These are phyloP conservation scores for Manduca sexta DNA, from an alignment of 1,140 invertebrate species.

Conservation along the genomic window DNA sequence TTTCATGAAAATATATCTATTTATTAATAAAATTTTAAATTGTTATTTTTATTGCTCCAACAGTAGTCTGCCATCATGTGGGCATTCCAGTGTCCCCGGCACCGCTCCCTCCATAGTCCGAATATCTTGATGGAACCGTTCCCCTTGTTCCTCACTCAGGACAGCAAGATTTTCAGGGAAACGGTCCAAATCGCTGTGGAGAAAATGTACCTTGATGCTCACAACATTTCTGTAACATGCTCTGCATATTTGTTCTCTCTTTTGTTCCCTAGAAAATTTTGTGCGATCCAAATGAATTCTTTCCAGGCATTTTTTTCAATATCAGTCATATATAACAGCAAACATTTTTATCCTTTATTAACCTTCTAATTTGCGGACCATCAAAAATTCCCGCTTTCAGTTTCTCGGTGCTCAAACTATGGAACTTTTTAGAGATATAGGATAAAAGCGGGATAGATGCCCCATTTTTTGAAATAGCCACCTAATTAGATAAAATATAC, in stretches of 20 bases:
- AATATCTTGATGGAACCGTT: slow-evolving; percentile 35
- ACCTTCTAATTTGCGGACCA: slow-evolving; percentile 12
- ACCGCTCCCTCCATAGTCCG: slow-evolving; percentile 27
- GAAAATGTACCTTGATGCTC: slow-evolving; percentile 7
- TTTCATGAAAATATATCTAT: too few species aligned
- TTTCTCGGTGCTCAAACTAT: slow-evolving; percentile 4
- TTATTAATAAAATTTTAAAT: too few species aligned
- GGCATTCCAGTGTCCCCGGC: slow-evolving; percentile 24
- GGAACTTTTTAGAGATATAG: slow-evolving; percentile 8
- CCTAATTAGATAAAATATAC: too few species aligned
- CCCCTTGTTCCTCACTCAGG: slow-evolving; percentile 28
- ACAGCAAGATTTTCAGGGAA: slow-evolving; percentile 21
- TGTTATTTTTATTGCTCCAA: slow-evolving; percentile 10
- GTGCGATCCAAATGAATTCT: slow-evolving; percentile 11
- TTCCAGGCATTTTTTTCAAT: slow-evolving; percentile 1
- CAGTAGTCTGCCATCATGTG: background rate
- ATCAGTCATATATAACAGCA: slow-evolving; percentile 7
- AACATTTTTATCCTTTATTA: slow-evolving; percentile 10
- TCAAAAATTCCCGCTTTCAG: slow-evolving; percentile 7
- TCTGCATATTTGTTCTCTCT: slow-evolving; percentile 6
- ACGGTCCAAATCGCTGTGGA: slow-evolving; percentile 6
- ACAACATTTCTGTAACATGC: slow-evolving; percentile 8
- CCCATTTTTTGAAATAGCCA: slow-evolving; percentile 9
- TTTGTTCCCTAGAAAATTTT: slow-evolving; percentile 12
- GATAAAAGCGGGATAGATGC: too few species aligned